phyloP scores from a whole-genome alignment of 2,888 invertebrate genomes.

The Cotesia congregata region DNA sequence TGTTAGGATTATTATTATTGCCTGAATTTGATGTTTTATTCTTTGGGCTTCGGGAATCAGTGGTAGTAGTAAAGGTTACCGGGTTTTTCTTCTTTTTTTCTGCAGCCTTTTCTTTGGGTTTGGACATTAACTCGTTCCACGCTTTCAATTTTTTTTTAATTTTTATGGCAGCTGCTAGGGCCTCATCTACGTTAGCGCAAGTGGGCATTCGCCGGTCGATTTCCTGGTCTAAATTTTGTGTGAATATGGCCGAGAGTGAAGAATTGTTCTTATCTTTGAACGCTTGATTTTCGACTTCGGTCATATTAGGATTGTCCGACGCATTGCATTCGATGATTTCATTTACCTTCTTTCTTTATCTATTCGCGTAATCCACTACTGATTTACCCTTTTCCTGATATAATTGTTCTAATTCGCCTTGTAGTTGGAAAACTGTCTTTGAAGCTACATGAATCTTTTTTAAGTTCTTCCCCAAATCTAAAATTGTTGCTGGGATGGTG shows the following conservation, averaged over 20 bases:
- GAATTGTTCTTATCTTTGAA: neutral
- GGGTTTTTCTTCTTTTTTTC: neutral
- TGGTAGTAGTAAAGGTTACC: no score
- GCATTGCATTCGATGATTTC: slow-evolving; percentile 13
- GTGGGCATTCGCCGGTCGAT: slow-evolving; percentile 18
- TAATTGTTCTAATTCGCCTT: slow-evolving; percentile 5
- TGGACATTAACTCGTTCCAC: neutral
- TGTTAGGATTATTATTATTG: neutral
- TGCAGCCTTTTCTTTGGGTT: neutral
- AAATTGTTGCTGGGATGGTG: neutral
- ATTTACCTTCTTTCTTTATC: slow-evolving; percentile 2
- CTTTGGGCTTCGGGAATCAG: neutral
- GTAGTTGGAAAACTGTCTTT: slow-evolving; percentile 10
- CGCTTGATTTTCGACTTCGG: neutral
- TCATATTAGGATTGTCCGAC: neutral
- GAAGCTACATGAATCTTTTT: neutral
- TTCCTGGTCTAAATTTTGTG: slow-evolving; percentile 4
- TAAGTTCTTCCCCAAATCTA: neutral
- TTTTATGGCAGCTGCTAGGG: neutral
- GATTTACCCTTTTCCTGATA: slow-evolving; percentile 14
- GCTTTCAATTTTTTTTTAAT: slow-evolving; percentile 7
- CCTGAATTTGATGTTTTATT: neutral
- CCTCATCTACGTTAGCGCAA: neutral
- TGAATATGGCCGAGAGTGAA: neutral
- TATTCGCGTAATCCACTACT: slow-evolving; percentile 5